Conservation (phyloP, 2,797 vertebrate genomes). For the Falco novaeseelandiae region DNA sequence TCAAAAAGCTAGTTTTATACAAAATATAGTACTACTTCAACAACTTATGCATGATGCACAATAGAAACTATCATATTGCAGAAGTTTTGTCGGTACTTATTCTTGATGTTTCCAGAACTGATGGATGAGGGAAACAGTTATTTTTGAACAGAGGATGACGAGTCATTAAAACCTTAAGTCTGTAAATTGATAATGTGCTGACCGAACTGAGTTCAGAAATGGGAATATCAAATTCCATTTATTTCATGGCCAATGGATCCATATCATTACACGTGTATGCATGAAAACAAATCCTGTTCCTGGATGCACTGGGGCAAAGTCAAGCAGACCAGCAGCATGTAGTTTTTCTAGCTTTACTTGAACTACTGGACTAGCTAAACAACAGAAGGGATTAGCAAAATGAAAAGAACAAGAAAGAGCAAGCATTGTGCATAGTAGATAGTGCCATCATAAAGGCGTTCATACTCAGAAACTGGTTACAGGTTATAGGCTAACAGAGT, state of each 20-base stretch:
- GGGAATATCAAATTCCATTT: neutral
- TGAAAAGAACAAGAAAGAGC: neutral
- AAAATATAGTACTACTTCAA: neutral
- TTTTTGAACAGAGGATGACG: neutral
- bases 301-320: neutral
- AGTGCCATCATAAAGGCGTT: neutral
- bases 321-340: neutral
- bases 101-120: neutral
- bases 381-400: neutral
- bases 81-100: neutral
- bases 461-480: neutral
- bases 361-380: neutral
- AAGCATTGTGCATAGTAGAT: neutral
- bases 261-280: neutral
- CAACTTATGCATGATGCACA: neutral
- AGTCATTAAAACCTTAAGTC: neutral
- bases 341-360: neutral
- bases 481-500: neutral
- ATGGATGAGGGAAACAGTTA: neutral
- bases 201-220: neutral
- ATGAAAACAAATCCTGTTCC: neutral
- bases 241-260: neutral
- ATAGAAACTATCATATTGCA: neutral
- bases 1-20: neutral
- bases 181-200: neutral